Base-by-base conservation (phyloP, 1,140 invertebrate species). In the Dendroctonus ponderosae region DNA sequence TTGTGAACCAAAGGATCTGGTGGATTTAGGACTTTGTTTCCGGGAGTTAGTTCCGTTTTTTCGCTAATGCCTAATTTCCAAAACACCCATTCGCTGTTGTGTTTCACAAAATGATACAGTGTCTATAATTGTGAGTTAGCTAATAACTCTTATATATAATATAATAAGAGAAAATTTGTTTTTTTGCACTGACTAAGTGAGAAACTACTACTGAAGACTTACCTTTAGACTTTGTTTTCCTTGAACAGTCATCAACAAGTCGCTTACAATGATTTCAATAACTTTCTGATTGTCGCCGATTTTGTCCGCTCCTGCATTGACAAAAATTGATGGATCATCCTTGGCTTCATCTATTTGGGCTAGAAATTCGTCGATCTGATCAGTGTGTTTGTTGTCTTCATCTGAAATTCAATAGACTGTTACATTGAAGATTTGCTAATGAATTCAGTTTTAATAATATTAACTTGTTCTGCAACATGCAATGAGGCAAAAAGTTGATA, bases 351-450 rank as follows among this genome's bases (percentile, higher is more conserved):
- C 82, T 12, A 84, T 80, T 58, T 83, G 80, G 14, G 79, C 77
- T 11, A 89, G 73, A 6, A 91, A 82, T 41, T 82, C 75, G 2
- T 85, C 80, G 52, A 91, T 86, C 71, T 90, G 84, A 56, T 85
- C 82, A 0, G 86, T 88, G 63, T 91, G 88, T 70, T 89, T 90
- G 70, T 89, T 84, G 51, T 89, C 86, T 69, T 89, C 87, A 72
- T 91, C 89, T 68, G 48, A 40, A 49, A 62, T 3, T 38, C 2
- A 56, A 46, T 46, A 46, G 12, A 11, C 44, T 46, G 1, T 46
- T 46, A 4, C 1, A 46, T 46, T 46, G 12, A 46, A 11, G 9
- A 46, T 52, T 52, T 12, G 26, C 26, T 2, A 26, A 26, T 2
- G 3, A 26, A 26, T 26, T 1, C n/a, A 2, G 26, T 26, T 26